phyloP scores from a whole-genome alignment of 92 coral and sea anemone species.

The Porites evermanni region DNA sequence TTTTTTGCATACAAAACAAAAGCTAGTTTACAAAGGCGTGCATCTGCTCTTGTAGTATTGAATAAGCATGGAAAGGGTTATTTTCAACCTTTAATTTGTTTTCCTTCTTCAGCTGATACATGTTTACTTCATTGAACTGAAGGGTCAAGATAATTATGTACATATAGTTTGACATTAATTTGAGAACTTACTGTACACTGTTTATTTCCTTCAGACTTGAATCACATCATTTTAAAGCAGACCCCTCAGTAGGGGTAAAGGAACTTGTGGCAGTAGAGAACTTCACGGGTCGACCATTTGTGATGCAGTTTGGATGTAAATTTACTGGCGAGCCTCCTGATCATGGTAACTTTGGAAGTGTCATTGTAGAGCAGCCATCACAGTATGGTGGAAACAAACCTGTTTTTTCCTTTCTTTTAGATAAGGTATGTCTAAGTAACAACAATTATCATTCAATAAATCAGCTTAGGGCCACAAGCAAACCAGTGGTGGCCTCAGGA shows the following conservation, averaged over 20 bases:
- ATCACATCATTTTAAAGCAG: constrained; percentile 82
- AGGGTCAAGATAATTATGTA: neutral
- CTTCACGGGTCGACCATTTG: constrained; percentile 92
- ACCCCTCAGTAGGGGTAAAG: constrained; percentile 78
- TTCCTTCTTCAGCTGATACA: too few relatives aligned
- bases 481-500: too few relatives aligned
- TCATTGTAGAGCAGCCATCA: constrained; percentile 68
- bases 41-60: too few relatives aligned
- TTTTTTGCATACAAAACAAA: too few relatives aligned
- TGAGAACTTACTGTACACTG: neutral
- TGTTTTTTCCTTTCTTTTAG: constrained; percentile 81
- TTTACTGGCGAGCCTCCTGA: constrained; percentile 70
- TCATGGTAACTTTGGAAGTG: constrained; percentile 88
- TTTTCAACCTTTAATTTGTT: too few relatives aligned
- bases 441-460: too few relatives aligned
- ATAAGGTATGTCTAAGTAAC: constrained; percentile 88
- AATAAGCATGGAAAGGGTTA: too few relatives aligned
- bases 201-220: constrained; percentile 57
- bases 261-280: constrained; percentile 69
- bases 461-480: too few relatives aligned
- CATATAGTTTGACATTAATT: too few relatives aligned
- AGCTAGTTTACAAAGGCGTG: too few relatives aligned
- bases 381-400: constrained; percentile 44
- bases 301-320: constrained; percentile 90
- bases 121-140: too few relatives aligned